A percentile compares a stretch with the other conserved stretches of the same genome.
Evolutionary conservation across 2,113 vertebrate genomes (phyloP).

Genomic region (Apodemus speciosus): DNA sequence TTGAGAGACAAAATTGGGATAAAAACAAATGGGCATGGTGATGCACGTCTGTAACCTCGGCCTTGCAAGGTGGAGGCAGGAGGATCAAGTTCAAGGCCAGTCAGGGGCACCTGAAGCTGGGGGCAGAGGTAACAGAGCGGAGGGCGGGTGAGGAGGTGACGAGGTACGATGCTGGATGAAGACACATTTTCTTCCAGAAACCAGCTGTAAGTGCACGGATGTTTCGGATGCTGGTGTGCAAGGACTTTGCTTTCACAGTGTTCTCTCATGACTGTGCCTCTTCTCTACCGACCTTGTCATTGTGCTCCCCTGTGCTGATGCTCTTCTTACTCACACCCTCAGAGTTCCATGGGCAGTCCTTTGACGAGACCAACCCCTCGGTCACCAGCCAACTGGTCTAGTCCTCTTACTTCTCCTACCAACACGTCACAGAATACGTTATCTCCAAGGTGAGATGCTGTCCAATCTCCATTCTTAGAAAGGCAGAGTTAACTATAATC

Average conservation of each 20-base stretch:
- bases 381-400: slow-evolving; percentile 95
- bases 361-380: slow-evolving; percentile 93
- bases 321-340: slow-evolving; percentile 41
- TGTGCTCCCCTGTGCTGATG: slow-evolving; percentile 22
- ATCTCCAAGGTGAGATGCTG: slow-evolving; percentile 90
- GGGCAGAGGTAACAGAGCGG: background rate
- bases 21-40: background rate
- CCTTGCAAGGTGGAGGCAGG: background rate
- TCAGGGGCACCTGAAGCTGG: background rate
- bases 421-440: slow-evolving; percentile 95
- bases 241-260: background rate
- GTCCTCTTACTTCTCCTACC: slow-evolving; percentile 96
- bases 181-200: background rate
- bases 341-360: slow-evolving; percentile 94
- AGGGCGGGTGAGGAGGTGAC: background rate
- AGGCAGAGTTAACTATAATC: slow-evolving; percentile 5
- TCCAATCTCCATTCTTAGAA: slow-evolving; percentile 17
- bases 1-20: background rate
- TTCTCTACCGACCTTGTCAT: slow-evolving; percentile 6
- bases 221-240: background rate
- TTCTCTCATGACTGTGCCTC: background rate
- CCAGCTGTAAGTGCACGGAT: background rate
- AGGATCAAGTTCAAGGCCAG: background rate
- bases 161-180: background rate
- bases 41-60: background rate